These are phyloP conservation scores for Thunnus maccoyii DNA, from an alignment of 2,113 vertebrate species.

Conservation along the genomic window DNA sequence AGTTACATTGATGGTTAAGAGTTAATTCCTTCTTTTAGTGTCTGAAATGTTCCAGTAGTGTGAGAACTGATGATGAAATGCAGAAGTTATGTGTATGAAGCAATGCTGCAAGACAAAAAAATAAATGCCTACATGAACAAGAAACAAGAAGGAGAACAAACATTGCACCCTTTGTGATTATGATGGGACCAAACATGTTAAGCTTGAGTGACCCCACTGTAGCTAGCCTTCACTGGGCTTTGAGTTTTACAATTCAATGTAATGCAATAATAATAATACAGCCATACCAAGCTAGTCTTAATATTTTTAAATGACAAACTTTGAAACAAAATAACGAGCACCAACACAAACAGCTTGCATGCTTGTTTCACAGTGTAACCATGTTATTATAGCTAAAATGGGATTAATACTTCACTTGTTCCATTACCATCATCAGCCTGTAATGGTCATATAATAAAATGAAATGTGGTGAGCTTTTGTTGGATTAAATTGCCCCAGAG, in stretches of 20 bases:
- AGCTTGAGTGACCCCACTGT: neutral
- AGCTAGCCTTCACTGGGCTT: neutral
- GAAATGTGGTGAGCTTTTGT: conserved; percentile 15
- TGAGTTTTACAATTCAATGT: neutral
- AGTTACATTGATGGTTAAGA: too few species aligned
- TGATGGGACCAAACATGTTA: neutral
- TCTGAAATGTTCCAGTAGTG: conserved; percentile 4
- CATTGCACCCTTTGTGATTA: conserved; percentile 46
- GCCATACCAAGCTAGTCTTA: neutral
- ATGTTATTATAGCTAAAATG: conserved; percentile 6
- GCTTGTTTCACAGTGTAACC: conserved; percentile 9
- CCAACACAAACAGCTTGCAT: neutral
- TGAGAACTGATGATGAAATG: neutral
- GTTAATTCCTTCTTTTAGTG: too few species aligned
- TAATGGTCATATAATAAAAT: conserved; percentile 37
- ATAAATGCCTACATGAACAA: neutral
- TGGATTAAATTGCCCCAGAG: neutral
- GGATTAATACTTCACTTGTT: conserved; percentile 34
- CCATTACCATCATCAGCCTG: conserved; percentile 43
- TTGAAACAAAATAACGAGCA: neutral
- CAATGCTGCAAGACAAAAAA: neutral
- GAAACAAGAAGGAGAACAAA: neutral
- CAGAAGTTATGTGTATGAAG: neutral
- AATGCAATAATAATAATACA: neutral
- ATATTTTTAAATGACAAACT: neutral